These are phyloP conservation scores for Puma concolor DNA, from an alignment of 2,113 vertebrate genomes.

Conservation along the genomic window DNA sequence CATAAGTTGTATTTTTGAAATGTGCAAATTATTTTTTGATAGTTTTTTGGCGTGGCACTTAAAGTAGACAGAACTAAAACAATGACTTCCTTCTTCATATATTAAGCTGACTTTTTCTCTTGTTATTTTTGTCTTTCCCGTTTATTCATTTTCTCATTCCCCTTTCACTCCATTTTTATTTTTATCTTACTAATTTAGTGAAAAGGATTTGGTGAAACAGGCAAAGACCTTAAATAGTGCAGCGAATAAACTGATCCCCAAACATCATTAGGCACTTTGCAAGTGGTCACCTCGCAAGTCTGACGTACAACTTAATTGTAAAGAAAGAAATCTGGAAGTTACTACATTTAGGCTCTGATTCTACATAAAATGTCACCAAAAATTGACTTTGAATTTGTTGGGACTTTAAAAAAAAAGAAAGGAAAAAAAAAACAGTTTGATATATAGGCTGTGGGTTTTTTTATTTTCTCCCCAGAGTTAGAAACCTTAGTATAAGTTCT, in stretches of 20 bases:
- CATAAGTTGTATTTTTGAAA: conserved; percentile 28
- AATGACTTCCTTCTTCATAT: conserved; percentile 51
- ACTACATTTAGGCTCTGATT: conserved; percentile 75
- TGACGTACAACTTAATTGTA: conserved; percentile 79
- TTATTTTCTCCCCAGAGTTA: conserved; percentile 80
- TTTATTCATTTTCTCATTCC: conserved; percentile 75
- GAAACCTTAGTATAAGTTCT: conserved; percentile 78
- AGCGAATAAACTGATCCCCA: conserved; percentile 95
- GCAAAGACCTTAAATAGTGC: conserved; percentile 95
- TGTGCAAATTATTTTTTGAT: conserved; percentile 12
- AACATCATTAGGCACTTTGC: conserved; percentile 90
- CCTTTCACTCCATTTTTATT: conserved; percentile 76
- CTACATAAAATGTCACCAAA: conserved; percentile 82
- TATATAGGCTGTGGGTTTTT: conserved; percentile 64
- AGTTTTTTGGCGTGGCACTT: conserved; percentile 53
- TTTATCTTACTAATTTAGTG: conserved; percentile 86
- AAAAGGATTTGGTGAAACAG: conserved; percentile 99
- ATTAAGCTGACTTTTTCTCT: conserved; percentile 81
- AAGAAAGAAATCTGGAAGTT: conserved; percentile 81
- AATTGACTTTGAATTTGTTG: conserved; percentile 83
- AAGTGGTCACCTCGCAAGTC: conserved; percentile 81
- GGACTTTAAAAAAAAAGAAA: conserved; percentile 79
- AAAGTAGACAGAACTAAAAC: conserved; percentile 63
- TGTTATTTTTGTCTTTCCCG: conserved; percentile 79
- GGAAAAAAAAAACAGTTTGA: conserved; percentile 71